Conservation (phyloP, 2,888 invertebrate species). For the Cephus pulcher region DNA sequence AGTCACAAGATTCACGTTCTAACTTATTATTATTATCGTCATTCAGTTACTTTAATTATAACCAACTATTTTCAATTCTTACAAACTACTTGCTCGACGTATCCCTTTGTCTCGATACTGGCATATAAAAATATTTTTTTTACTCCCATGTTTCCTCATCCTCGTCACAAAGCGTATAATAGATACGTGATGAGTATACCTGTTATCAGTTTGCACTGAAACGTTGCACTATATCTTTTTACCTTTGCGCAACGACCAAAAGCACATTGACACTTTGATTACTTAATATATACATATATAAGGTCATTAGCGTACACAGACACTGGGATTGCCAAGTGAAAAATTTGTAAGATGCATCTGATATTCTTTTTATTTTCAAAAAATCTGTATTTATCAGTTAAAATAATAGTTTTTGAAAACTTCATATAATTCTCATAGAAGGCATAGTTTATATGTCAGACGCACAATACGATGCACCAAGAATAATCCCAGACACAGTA, state of each 20-base stretch:
- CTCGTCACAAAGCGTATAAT: background rate
- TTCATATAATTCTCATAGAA: too few relatives aligned
- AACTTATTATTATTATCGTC: background rate
- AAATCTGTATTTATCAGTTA: too few relatives aligned
- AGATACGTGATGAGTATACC: background rate
- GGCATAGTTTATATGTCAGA: background rate
- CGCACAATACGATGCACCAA: background rate
- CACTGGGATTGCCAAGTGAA: too few relatives aligned
- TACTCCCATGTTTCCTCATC: background rate
- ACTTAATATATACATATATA: too few relatives aligned
- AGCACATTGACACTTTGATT: background rate
- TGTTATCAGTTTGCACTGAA: background rate
- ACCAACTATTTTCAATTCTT: background rate
- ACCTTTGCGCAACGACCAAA: background rate
- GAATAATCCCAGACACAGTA: background rate
- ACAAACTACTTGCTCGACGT: background rate
- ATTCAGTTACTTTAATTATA: background rate
- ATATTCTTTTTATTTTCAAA: too few relatives aligned
- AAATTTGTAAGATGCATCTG: too few relatives aligned
- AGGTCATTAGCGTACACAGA: too few relatives aligned
- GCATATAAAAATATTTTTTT: background rate
- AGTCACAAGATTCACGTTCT: background rate
- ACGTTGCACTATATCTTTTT: background rate
- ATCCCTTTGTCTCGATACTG: background rate
- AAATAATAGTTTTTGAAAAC: too few relatives aligned